Evolutionary conservation across 2,797 vertebrate genomes (phyloP), one percentile per base, ranked within the genome.

Genomic region (Antennarius maculatus): DNA sequence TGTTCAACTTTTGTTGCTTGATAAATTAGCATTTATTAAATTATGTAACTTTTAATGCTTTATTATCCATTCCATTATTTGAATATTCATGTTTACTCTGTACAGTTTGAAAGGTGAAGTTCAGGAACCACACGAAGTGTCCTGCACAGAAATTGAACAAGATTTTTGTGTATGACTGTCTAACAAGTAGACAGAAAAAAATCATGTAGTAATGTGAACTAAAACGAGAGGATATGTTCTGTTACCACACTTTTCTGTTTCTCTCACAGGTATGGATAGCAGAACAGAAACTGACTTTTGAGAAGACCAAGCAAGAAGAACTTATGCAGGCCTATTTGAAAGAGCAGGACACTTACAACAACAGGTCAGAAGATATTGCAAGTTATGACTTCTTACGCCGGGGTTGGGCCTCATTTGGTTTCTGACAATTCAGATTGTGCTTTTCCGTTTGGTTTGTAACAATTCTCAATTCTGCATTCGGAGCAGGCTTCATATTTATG

Each of bases 301-400:
- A 99, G 39, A 99, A 97, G 91, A 97, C 92, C 86, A 98, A 97
- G 86, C 97, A 99, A 84, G 97, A 99, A 85, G 98, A 99, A 31
- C 91, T 99, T 66, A 97, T 99, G 97, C 95, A 97, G 75, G 96
- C 98, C 0, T 99, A 99, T 62, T 76, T 98, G 77, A 99, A 99
- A 88, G 98, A 99, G 74, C 98, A 99, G 89, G 98, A 99, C 8
- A 96, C 92, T 0, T 99, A 99, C 86, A 96, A 99, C 90, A 99
- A 99, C 85, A 96, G 97, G 98, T 98, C 8, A 48, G 65, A 68
- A 8, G 52, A 49, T 43, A 7, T 2, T 18, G 9, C 39, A 58
- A 3, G 7, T 39, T 39, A 9, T 9, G 9, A 39, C 37, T 3
- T 8, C 37, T 39, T 34, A 5, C 2, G 4, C 31, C 1, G 7